Base-by-base conservation (phyloP, 2,888 invertebrate species). In the Zele albiditarsus region DNA sequence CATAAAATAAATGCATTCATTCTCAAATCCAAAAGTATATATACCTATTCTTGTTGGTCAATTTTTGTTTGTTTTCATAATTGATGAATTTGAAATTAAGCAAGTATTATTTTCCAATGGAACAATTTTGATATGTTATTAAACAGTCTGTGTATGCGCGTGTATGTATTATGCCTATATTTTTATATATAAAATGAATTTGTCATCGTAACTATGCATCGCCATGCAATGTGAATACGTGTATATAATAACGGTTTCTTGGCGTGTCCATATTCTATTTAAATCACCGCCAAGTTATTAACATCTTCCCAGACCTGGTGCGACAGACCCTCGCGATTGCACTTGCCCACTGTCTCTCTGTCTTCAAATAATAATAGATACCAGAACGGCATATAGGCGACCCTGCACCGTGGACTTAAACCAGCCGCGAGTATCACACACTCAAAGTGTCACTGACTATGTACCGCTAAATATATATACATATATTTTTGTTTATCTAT, bases 211-310 rank as follows among this genome's bases (percentile, higher is more conserved):
- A 20, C n/a, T n/a, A 10, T 53, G 53, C 53, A 53, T 20, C 8
- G 20, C 53, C 53, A 53, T 53, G 42, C 46, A 16, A 38, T 23
- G 38, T 25, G 25, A 46, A 46, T n/a, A n/a, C 20, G 46, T 27
- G 42, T 23, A 20, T 46, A 6, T 53, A 42, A 49, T 46, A 67
- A 67, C 66, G 60, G 8, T 71, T 73, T 67, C 57, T 71, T 74
- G 68, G 69, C 53, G 74, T 62, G 62, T 57, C 68, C 66, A 79
- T 53, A 53, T 76, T 81, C 82, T 82, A 83, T 83, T 83, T 83
- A 81, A 74, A 81, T 76, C 78, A 79, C 79, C 74, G 66, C 75
- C 79, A 79, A 81, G 79, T 83, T 81, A 82, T 82, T 80, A 82
- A 79, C 81, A 78, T 82, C 80, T 76, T 78, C 73, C 76, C 74